Conservation (phyloP, 2,888 invertebrate species). For the Thymelicus sylvestris region DNA sequence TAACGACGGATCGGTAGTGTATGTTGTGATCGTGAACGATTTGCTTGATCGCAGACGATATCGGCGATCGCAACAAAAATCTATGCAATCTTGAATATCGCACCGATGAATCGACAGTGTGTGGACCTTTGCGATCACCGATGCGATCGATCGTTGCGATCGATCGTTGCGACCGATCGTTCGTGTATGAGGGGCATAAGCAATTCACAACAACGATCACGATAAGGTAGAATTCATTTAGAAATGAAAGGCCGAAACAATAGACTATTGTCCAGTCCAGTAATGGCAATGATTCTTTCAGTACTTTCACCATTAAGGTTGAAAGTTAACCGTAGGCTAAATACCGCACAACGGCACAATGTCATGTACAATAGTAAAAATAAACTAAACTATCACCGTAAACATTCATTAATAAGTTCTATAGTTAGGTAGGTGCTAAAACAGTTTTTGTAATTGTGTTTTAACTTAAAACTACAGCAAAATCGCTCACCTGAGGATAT, state of each 20-base stretch:
- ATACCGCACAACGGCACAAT: not conserved
- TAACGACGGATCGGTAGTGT: too few relatives aligned
- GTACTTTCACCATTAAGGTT: slow-evolving; percentile 26
- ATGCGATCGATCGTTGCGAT: too few relatives aligned
- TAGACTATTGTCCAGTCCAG: slow-evolving; percentile 17
- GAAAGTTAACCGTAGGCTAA: slow-evolving; percentile 14
- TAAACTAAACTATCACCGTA: not conserved
- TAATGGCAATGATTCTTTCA: slow-evolving; percentile 5
- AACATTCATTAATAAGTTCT: not conserved
- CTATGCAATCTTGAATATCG: too few relatives aligned
- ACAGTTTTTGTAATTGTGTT: not conserved
- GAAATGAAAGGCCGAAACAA: slow-evolving; percentile 41
- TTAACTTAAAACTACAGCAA: slow-evolving; percentile 25
- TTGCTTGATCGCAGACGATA: too few relatives aligned
- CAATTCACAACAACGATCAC: slow-evolving; percentile 11
- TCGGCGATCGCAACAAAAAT: too few relatives aligned
- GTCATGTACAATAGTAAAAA: not conserved
- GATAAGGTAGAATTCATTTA: slow-evolving; percentile 24
- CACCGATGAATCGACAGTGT: too few relatives aligned
- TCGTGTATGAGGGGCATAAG: too few relatives aligned
- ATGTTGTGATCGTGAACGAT: too few relatives aligned
- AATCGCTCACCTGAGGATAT: slow-evolving; percentile 59
- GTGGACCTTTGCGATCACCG: too few relatives aligned
- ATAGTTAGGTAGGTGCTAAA: not conserved
- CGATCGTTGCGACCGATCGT: too few relatives aligned